Conservation (phyloP, 1,140 invertebrate genomes). For the Cherax quadricarinatus region DNA sequence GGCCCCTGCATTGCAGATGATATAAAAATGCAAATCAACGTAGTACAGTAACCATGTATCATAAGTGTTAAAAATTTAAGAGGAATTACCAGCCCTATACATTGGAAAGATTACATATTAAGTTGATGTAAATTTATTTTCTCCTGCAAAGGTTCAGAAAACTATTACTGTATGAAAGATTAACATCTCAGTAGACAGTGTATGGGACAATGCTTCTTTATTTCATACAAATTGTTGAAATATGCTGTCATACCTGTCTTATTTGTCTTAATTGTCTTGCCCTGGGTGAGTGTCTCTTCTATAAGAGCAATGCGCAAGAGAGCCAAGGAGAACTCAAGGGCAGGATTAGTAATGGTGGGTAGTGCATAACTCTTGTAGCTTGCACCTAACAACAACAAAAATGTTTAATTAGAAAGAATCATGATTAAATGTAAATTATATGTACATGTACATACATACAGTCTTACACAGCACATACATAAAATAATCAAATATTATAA, state of each 20-base stretch:
- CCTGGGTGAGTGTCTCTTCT: conserved; percentile 52
- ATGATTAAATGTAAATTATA: too few relatives aligned
- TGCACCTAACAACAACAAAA: conserved; percentile 23
- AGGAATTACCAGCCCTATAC: too few relatives aligned
- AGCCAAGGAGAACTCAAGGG: conserved; percentile 56
- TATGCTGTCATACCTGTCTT: conserved; percentile 39
- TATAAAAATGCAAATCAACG: too few relatives aligned
- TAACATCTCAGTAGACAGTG: not conserved
- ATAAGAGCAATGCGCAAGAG: conserved; percentile 61
- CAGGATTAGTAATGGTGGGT: conserved; percentile 46
- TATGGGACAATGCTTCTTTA: not conserved
- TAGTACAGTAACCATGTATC: too few relatives aligned
- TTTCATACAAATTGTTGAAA: not conserved
- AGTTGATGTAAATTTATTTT: too few relatives aligned
- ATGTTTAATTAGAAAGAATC: too few relatives aligned
- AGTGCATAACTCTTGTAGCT: conserved; percentile 68
- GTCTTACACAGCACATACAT: too few relatives aligned
- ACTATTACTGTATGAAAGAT: not conserved
- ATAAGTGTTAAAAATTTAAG: not conserved
- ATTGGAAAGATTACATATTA: too few relatives aligned
- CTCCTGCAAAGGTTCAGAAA: too few relatives aligned
- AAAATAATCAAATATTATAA: too few relatives aligned
- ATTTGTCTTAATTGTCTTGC: conserved; percentile 49
- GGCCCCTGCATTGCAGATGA: too few relatives aligned
- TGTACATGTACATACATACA: too few relatives aligned